A percentile compares a stretch with the other conserved stretches of the same genome.
phyloP scores from a whole-genome alignment of 2,113 vertebrate genomes.

The Peromyscus leucopus region DNA sequence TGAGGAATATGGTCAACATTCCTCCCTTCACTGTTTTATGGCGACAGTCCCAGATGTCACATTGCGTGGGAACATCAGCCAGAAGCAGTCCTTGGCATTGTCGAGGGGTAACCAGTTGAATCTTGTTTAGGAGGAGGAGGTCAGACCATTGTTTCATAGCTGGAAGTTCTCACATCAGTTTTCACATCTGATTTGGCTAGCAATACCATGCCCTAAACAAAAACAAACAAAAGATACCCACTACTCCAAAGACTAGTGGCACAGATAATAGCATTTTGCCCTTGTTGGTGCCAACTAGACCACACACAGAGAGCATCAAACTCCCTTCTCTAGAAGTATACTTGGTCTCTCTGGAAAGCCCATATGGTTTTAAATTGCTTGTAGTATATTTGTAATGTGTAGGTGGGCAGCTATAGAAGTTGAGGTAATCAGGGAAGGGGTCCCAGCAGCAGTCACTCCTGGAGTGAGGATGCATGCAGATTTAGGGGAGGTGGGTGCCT shows the following conservation, averaged over 20 bases:
- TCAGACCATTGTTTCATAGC: background rate
- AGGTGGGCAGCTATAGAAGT: background rate
- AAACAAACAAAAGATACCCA: background rate
- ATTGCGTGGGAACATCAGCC: background rate
- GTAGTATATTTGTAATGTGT: background rate
- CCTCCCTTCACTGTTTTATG: background rate
- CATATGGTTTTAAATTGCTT: background rate
- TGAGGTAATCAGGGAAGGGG: background rate
- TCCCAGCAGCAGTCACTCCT: background rate
- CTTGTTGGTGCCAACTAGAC: background rate
- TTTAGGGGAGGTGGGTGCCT: background rate
- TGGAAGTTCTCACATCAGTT: background rate
- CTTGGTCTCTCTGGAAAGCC: background rate
- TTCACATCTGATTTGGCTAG: slow-evolving; percentile 26
- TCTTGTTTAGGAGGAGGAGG: background rate
- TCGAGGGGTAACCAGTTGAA: background rate
- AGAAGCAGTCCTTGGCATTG: background rate
- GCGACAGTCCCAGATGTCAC: background rate
- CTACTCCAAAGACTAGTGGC: background rate
- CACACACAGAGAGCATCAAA: background rate
- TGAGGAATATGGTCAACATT: background rate
- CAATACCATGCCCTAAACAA: background rate
- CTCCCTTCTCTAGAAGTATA: background rate
- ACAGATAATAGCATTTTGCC: background rate
- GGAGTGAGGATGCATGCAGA: background rate